Base-by-base conservation (phyloP, 2,797 vertebrate genomes). In the Micromesistius poutassou region DNA sequence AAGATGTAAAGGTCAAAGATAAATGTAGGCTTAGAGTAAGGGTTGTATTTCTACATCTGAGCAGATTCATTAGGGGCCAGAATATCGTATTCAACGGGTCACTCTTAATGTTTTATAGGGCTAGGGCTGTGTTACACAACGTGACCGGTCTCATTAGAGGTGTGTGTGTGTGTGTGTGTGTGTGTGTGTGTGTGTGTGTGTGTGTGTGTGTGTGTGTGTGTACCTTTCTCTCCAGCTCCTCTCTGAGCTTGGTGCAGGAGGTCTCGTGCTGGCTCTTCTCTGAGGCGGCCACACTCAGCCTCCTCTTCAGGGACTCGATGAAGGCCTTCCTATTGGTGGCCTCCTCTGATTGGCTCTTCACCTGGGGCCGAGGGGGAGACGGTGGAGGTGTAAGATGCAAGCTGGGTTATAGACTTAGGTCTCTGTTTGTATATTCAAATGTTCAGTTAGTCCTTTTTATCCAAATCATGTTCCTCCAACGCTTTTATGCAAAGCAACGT, bases 211-310 rank as follows among this genome's bases (percentile, higher is more conserved):
- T 50, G 42, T 55, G 46, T 22, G 4, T n/a, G 46, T 19, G 46
- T 86, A 97, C 96, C 95, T 96, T 97, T 92, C 94, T 96, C 42
- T 94, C 94, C 81, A 97, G 83, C n/a, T 96, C 95, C 9, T 95
- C 94, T 87, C 93, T 95, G 73, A 94, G 88, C 87, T 94, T 96
- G 71, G 87, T 82, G 87, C 94, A 94, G 86, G 94, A 92, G 79
- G 94, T 86, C 78, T 97, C 96, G 77, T 93, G 90, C 8, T 95
- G 93, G 84, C 88, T 92, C 84, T 96, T 98, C 85, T 97, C 96
- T 81, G 95, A 92, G 36, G 92, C 90, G 74, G 94, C 92, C 71
- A 96, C 92, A 77, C 82, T 93, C 84, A 98, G 91, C 87, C 95
- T 95, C 87, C 95, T 94, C 88, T 97, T 98, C 76, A 97, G 87